phyloP scores from a whole-genome alignment of 2,113 vertebrate species.

The Baryphthengus martii region DNA sequence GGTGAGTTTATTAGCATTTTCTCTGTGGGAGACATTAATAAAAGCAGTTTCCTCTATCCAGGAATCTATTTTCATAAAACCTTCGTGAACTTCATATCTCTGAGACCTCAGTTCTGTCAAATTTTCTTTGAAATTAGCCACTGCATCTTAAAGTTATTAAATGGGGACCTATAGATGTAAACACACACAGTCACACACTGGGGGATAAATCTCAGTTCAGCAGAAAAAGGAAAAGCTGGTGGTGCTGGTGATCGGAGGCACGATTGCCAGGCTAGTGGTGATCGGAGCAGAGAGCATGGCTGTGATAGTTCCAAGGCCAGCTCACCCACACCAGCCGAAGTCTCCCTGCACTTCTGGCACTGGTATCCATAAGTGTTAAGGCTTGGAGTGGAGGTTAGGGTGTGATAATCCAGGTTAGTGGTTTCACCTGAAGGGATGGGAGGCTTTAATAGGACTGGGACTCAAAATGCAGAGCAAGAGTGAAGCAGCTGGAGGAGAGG shows the following conservation, averaged over 20 bases:
- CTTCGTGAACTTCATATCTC: not conserved
- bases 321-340: not conserved
- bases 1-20: slow-evolving; percentile 16
- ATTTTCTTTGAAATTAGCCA: slow-evolving; percentile 3
- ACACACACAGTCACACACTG: not conserved
- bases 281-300: not conserved
- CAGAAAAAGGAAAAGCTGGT: not conserved
- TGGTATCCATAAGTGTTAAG: not conserved
- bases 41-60: not conserved
- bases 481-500: not conserved
- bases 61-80: slow-evolving; percentile 22
- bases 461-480: not conserved
- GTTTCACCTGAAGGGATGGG: not conserved
- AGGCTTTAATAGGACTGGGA: not conserved
- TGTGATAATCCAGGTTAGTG: not conserved
- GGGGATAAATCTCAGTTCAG: not conserved
- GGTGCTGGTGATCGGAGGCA: not conserved
- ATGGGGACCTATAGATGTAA: not conserved
- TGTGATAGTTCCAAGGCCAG: not conserved
- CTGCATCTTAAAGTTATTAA: not conserved
- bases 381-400: not conserved
- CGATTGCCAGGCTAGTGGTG: not conserved
- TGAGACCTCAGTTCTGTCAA: not conserved
- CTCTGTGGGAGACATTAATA: slow-evolving; percentile 2
- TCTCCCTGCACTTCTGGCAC: not conserved